These are phyloP conservation scores for Eurosta solidaginis DNA, from an alignment of 1,140 invertebrate genomes.

Conservation along the genomic window DNA sequence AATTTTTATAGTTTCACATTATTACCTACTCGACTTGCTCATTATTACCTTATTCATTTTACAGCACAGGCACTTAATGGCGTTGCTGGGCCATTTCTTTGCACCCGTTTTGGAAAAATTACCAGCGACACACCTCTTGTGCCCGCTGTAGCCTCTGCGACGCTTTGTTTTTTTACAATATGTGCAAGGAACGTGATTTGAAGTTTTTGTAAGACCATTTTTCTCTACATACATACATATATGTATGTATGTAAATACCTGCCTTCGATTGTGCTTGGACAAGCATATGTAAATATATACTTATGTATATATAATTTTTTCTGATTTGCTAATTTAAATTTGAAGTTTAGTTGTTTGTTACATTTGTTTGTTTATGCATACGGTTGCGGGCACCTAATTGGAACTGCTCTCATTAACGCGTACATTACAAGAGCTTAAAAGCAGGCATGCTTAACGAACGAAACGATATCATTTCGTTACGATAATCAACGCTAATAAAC, in stretches of 20 bases:
- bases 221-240: background rate
- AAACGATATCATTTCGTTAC: too few relatives aligned
- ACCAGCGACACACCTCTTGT: background rate
- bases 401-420: background rate
- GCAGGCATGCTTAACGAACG: too few relatives aligned
- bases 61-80: background rate
- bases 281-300: background rate
- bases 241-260: background rate
- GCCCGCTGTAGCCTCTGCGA: background rate
- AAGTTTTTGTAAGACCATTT: background rate
- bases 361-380: background rate
- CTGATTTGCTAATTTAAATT: background rate
- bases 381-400: background rate
- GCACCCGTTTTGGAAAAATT: background rate
- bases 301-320: background rate
- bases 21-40: constrained; percentile 9
- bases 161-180: background rate
- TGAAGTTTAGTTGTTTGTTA: background rate
- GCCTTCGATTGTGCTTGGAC: too few relatives aligned
- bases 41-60: constrained; percentile 18
- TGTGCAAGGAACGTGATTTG: background rate
- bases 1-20: constrained; percentile 25
- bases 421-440: too few relatives aligned
- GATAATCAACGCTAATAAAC: too few relatives aligned
- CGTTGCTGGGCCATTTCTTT: background rate